phyloP scores from a whole-genome alignment of 1,140 invertebrate genomes.

The Wiebesia pumilae region DNA sequence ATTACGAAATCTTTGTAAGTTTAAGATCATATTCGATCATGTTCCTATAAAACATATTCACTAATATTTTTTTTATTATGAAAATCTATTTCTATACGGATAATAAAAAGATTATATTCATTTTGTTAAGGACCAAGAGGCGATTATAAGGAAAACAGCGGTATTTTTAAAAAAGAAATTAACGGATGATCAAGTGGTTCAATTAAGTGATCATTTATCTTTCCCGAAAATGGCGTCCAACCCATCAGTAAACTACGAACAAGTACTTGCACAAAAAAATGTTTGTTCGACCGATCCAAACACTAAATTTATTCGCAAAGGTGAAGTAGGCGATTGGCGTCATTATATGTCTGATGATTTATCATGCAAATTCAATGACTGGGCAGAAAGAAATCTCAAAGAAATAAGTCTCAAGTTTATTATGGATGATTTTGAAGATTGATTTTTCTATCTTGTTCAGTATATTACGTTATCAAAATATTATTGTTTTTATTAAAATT shows the following conservation, averaged over 20 bases:
- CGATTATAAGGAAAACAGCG: conserved; percentile 81
- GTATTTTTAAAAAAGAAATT: conserved; percentile 83
- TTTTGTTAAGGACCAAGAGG: conserved; percentile 76
- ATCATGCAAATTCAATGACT: conserved; percentile 83
- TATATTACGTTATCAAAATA: neutral
- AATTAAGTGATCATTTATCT: conserved; percentile 84
- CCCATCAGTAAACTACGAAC: conserved; percentile 83
- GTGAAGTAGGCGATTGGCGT: conserved; percentile 89
- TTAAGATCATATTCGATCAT: neutral
- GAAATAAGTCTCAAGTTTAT: conserved; percentile 79
- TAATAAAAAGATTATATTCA: neutral
- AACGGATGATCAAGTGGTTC: conserved; percentile 79
- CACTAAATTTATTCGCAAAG: conserved; percentile 85
- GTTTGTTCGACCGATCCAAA: conserved; percentile 74
- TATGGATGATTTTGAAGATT: conserved; percentile 44
- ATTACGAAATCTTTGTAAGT: neutral
- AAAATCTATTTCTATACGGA: neutral
- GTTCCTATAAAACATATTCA: neutral
- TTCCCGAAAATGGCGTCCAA: conserved; percentile 90
- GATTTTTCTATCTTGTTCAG: neutral
- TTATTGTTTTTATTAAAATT: neutral
- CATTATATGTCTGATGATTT: conserved; percentile 86
- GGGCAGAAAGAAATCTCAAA: conserved; percentile 81
- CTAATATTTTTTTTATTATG: neutral
- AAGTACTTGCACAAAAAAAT: conserved; percentile 76